These are phyloP conservation scores for Leptosomus discolor DNA, from an alignment of 2,113 vertebrate genomes.

Conservation along the genomic window DNA sequence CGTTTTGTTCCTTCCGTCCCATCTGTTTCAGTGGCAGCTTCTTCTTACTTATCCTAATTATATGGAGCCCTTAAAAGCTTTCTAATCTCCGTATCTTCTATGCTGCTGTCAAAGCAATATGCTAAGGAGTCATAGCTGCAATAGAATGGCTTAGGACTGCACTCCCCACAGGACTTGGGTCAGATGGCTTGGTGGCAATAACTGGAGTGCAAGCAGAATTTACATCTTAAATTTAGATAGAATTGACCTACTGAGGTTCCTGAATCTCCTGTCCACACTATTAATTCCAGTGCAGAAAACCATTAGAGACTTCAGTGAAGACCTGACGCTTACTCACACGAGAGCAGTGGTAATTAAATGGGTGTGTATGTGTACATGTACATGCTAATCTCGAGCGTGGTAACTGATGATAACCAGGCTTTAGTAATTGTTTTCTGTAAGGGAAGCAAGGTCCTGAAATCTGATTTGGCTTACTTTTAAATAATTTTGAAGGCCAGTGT, in stretches of 20 bases:
- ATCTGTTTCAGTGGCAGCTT: not conserved
- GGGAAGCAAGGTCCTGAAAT: not conserved
- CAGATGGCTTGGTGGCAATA: not conserved
- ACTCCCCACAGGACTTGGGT: not conserved
- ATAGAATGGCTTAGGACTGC: not conserved
- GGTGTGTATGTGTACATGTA: not conserved
- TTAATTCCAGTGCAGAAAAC: not conserved
- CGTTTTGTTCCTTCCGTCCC: not conserved
- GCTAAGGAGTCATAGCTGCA: not conserved
- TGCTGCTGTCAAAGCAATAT: constrained; percentile 1
- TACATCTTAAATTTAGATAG: not conserved
- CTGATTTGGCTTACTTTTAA: not conserved
- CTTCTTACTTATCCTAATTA: not conserved
- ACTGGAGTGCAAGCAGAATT: not conserved
- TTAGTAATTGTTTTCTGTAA: not conserved
- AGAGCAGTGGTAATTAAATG: not conserved
- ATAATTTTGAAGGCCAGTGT: not conserved
- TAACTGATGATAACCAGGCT: not conserved
- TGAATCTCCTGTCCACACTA: not conserved
- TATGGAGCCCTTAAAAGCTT: not conserved
- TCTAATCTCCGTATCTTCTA: not conserved
- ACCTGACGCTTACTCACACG: not conserved
- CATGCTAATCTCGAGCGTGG: not conserved
- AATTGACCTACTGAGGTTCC: not conserved
- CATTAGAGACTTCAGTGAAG: not conserved